Percentiles rank a stretch among this genome's conserved stretches.
Evolutionary conservation across 2,888 invertebrate genomes (phyloP).

Genomic region (Gandaritis pyraliata): DNA sequence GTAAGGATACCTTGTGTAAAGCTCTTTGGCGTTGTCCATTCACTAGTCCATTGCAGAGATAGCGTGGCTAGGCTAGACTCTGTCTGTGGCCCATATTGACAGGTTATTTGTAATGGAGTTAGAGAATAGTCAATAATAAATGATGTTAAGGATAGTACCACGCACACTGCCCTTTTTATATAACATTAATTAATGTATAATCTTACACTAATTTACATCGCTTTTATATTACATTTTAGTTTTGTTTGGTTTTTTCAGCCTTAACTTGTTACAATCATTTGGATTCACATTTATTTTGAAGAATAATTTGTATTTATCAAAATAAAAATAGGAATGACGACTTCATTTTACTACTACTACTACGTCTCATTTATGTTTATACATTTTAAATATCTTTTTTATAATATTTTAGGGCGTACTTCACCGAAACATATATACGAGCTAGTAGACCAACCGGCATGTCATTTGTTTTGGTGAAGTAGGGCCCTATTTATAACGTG

Average conservation of each 20-base stretch:
- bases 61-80: too few relatives aligned
- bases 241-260: conserved; percentile 20
- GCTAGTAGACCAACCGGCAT: too few relatives aligned
- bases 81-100: too few relatives aligned
- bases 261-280: conserved; percentile 18
- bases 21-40: too few relatives aligned
- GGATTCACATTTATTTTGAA: conserved; percentile 5
- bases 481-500: too few relatives aligned
- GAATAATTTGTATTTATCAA: background rate
- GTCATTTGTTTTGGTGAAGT: too few relatives aligned
- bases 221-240: conserved; percentile 13
- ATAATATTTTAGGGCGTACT: background rate
- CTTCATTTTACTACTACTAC: background rate
- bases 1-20: too few relatives aligned
- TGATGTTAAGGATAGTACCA: background rate
- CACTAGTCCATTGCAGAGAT: too few relatives aligned
- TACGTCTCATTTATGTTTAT: background rate
- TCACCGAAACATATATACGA: background rate
- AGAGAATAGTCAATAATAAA: too few relatives aligned
- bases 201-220: conserved; percentile 15
- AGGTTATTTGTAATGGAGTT: too few relatives aligned
- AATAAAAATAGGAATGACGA: conserved; percentile 6
- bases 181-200: background rate
- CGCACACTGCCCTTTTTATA: conserved; percentile 11
- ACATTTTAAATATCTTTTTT: background rate